Percentiles rank a stretch among this genome's conserved stretches.
Evolutionary conservation across 2,888 invertebrate species (phyloP).

Genomic region (Pseudoips prasinana): DNA sequence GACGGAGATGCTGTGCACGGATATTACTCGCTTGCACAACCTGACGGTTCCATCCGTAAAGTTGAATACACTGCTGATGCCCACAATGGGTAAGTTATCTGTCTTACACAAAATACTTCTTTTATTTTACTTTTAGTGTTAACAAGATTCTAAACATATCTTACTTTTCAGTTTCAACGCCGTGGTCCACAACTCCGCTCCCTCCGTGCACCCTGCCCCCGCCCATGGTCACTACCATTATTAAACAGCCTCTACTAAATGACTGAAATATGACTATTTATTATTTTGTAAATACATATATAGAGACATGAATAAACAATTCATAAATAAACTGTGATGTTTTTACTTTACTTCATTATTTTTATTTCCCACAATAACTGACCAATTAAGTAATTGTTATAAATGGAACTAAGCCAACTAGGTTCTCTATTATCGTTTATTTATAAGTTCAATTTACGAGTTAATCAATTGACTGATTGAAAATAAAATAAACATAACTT

Average conservation of each 20-base stretch:
- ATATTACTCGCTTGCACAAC: slow-evolving; percentile 76
- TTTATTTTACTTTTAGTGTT: too few relatives aligned
- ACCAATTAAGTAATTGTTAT: too few relatives aligned
- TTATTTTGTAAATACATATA: slow-evolving; percentile 8
- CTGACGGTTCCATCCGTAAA: slow-evolving; percentile 74
- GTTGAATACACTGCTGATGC: slow-evolving; percentile 71
- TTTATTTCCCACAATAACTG: too few relatives aligned
- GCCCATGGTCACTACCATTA: slow-evolving; percentile 48
- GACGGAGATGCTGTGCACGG: slow-evolving; percentile 82
- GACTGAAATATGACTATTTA: slow-evolving; percentile 14
- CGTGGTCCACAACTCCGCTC: slow-evolving; percentile 67
- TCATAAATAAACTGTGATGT: too few relatives aligned
- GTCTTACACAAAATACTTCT: not conserved
- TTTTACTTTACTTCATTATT: too few relatives aligned
- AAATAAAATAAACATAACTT: too few relatives aligned
- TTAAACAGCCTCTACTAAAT: slow-evolving; percentile 23
- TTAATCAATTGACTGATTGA: too few relatives aligned
- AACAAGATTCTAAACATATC: not conserved
- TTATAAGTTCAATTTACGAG: too few relatives aligned
- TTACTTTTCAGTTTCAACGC: slow-evolving; percentile 63
- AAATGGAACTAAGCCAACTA: too few relatives aligned
- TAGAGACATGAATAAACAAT: too few relatives aligned
- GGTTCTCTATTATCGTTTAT: too few relatives aligned
- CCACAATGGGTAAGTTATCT: slow-evolving; percentile 33
- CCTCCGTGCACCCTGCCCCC: slow-evolving; percentile 55